phyloP scores from a whole-genome alignment of 2,797 vertebrate genomes.

The Linurgus olivaceus region DNA sequence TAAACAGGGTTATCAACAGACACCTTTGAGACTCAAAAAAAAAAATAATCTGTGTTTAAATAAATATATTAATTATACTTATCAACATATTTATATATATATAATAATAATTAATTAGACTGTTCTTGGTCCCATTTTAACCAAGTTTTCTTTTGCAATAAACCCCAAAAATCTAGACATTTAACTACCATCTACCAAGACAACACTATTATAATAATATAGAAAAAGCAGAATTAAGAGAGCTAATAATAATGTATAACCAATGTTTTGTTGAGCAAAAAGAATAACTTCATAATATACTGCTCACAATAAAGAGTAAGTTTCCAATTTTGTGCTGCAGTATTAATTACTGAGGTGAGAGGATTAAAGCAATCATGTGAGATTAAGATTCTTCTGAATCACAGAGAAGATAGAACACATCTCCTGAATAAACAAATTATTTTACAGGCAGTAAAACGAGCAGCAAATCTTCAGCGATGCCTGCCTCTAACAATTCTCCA shows the following conservation, averaged over 20 bases:
- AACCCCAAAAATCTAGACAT: background rate
- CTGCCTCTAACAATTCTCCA: background rate
- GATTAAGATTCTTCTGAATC: conserved; percentile 57
- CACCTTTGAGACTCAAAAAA: background rate
- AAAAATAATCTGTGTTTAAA: background rate
- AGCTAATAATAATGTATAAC: background rate
- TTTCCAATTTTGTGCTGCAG: conserved; percentile 37
- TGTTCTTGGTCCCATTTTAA: background rate
- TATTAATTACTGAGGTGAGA: conserved; percentile 58
- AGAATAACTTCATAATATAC: conserved; percentile 44
- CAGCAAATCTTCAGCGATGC: background rate
- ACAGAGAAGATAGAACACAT: conserved; percentile 14
- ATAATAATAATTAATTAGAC: background rate
- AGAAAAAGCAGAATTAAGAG: background rate
- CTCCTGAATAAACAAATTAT: conserved; percentile 47
- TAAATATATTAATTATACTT: background rate
- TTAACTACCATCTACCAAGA: background rate
- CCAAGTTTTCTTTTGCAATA: background rate
- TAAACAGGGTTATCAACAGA: background rate
- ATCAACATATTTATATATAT: background rate
- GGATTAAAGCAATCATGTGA: conserved; percentile 49
- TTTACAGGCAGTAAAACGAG: conserved; percentile 31
- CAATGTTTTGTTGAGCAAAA: conserved; percentile 13
- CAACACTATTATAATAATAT: background rate
- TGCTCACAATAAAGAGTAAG: conserved; percentile 52